Conservation (phyloP, 92 coral and sea anemone genomes). For the Paramuricea clavata region DNA sequence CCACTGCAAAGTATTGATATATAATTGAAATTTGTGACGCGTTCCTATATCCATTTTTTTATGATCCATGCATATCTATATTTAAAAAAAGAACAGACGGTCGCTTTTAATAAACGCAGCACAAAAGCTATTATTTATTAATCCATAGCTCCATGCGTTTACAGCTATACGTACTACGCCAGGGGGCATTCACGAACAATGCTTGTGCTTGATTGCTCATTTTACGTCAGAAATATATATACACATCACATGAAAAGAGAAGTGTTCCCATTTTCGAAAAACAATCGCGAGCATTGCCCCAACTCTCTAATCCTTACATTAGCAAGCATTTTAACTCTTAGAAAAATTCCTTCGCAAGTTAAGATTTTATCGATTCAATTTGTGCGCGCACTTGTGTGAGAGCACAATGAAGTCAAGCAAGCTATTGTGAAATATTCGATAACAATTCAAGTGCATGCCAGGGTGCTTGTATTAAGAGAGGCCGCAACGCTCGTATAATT, state of each 20-base stretch:
- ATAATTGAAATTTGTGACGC: no score
- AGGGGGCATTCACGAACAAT: not conserved
- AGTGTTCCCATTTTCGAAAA: not conserved
- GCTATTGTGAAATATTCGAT: not conserved
- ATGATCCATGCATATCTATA: no score
- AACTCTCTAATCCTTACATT: not conserved
- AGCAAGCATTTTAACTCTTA: not conserved
- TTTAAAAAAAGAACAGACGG: not conserved
- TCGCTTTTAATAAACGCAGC: not conserved
- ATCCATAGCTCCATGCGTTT: not conserved
- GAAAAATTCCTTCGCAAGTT: not conserved
- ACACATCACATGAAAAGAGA: not conserved
- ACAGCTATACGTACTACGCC: no score
- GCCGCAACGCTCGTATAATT: not conserved
- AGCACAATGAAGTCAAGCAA: not conserved
- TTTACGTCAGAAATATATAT: not conserved
- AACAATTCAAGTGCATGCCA: not conserved
- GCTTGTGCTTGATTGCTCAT: not conserved
- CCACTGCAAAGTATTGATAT: no score
- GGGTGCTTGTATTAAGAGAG: not conserved
- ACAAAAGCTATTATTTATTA: constrained; percentile 8
- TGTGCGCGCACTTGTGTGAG: not conserved
- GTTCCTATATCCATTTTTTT: no score
- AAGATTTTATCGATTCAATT: not conserved
- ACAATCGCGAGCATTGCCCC: not conserved